Conservation (phyloP, 2,113 vertebrate species). For the Chloebia gouldiae region DNA sequence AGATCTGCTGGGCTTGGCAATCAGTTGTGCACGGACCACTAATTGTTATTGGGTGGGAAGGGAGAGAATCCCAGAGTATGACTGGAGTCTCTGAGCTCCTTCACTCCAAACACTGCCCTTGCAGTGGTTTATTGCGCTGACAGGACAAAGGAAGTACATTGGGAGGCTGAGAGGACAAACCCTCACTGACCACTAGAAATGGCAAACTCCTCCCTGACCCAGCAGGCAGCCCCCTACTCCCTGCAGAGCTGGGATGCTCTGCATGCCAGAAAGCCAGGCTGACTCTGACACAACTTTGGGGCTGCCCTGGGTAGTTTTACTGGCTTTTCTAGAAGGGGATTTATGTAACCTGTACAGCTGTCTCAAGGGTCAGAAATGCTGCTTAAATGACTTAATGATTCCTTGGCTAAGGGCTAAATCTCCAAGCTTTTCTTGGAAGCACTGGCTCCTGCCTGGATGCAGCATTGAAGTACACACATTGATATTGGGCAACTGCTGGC, state of each 20-base stretch:
- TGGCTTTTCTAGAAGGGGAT: not conserved
- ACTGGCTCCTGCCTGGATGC: not conserved
- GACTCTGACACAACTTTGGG: accelerated
- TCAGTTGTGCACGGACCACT: not conserved
- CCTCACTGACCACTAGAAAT: not conserved
- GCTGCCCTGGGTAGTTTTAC: not conserved
- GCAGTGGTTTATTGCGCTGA: not conserved
- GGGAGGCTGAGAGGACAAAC: not conserved
- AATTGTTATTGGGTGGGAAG: not conserved
- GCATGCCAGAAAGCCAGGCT: not conserved
- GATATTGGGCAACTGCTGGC: not conserved
- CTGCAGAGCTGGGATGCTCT: not conserved
- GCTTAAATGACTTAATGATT: not conserved
- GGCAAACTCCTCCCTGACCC: not conserved
- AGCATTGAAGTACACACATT: accelerated
- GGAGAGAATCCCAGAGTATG: not conserved
- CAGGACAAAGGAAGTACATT: accelerated
- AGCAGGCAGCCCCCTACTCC: accelerated
- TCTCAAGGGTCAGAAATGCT: not conserved
- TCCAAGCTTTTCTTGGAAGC: not conserved
- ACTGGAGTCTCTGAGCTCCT: not conserved
- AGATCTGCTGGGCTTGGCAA: not conserved
- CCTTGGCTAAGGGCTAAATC: not conserved
- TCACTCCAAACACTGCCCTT: not conserved
- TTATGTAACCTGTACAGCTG: not conserved